Evolutionary conservation across 2,888 invertebrate species (phyloP), one percentile per base, ranked within the genome.

Genomic region (Xanthorhoe designata): DNA sequence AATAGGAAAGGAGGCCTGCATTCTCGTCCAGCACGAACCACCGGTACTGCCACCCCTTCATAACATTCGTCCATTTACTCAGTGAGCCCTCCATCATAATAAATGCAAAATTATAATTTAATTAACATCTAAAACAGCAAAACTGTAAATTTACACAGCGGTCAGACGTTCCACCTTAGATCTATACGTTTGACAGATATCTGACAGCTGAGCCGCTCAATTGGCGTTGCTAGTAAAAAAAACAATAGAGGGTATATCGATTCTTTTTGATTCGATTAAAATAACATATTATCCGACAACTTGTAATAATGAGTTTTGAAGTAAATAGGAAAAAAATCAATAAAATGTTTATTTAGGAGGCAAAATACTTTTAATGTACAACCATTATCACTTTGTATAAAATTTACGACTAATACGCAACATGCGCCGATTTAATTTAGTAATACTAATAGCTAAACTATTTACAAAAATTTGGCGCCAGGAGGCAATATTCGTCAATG

Each of bases 11-110:
- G 70, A 99, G 95, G 60, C 99, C 99, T 78, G 98, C 97, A 91
- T 97, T 98, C 90, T 99, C 98, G 93, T 99, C 99, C 80, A 99
- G 94, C 80, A 99, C 99, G 94, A 99, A 99, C 98, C 99, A 99
- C 77, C 99, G 96, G 94, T 99, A 99, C 91, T 99, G 99, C 99
- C 99, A 99, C 76, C 99, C 99, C 89, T 98, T 98, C 95, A 98
- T 98, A 84, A 99, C 98, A 95, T 98, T 99, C 76, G 98, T 99
- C 98, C 98, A 98, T 95, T 98, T 98, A 94, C 98, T 98, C 71
- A 98, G 93, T 69, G 98, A 97, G 82, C 98, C 98, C 94, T 98
- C 98, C 97, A 98, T 98, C 91, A 95, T 92, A 79, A 81, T 91
- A 86, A 82, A 84, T 75, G 80, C 78, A 82, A 85, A 86, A 84